phyloP scores from a whole-genome alignment of 2,888 invertebrate species.

The Lamellibrachia satsuma region DNA sequence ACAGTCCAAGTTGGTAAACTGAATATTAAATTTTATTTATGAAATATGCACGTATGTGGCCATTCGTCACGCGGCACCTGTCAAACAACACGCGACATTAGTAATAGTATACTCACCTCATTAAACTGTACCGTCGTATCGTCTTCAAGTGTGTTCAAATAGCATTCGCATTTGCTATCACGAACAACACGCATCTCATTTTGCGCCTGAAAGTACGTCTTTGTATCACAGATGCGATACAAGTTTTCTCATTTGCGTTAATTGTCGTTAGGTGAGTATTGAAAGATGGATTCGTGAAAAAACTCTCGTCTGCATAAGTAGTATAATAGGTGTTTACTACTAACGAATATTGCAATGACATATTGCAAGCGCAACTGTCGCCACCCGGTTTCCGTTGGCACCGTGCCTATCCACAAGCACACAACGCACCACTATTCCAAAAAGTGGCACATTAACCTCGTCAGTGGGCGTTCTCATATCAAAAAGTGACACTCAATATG shows the following conservation, averaged over 20 bases:
- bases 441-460: not conserved
- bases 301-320: not conserved
- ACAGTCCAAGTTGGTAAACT: not conserved
- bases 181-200: not conserved
- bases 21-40: not conserved
- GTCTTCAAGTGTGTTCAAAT: not conserved
- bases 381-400: not conserved
- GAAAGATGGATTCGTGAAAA: not conserved
- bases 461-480: not conserved
- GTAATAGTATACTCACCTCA: slow-evolving; percentile 9
- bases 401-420: not conserved
- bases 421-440: not conserved
- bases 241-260: not conserved
- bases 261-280: not conserved
- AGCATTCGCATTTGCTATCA: not conserved
- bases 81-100: not conserved
- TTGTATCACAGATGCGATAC: not conserved
- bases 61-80: not conserved
- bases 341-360: not conserved
- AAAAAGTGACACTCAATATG: not conserved
- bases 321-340: not conserved
- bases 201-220: not conserved
- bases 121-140: not conserved
- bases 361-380: not conserved
- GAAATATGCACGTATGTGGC: not conserved